phyloP scores from a whole-genome alignment of 2,113 vertebrate species.

The Tragelaphus buxtoni region DNA sequence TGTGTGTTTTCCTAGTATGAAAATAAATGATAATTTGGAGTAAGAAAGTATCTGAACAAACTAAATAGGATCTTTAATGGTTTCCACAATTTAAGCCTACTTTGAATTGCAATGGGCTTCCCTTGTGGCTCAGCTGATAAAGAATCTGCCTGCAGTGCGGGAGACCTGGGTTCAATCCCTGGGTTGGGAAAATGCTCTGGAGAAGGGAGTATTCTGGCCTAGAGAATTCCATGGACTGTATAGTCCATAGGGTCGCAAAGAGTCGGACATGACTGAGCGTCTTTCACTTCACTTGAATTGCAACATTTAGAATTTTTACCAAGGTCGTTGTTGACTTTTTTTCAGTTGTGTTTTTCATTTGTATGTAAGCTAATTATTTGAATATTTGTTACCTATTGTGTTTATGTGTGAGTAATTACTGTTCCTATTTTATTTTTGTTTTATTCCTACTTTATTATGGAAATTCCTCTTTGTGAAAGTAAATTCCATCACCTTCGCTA shows the following conservation, averaged over 20 bases:
- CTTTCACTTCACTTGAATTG: background rate
- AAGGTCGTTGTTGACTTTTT: background rate
- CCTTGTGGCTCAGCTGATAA: background rate
- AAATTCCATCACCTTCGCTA: background rate
- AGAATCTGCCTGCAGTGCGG: background rate
- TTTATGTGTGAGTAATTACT: background rate
- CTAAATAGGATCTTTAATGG: background rate
- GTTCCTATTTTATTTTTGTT: background rate
- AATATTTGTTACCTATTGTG: background rate
- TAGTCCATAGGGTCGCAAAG: background rate
- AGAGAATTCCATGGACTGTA: background rate
- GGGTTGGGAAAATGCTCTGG: background rate
- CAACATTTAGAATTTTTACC: background rate
- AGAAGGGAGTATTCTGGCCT: background rate
- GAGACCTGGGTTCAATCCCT: background rate
- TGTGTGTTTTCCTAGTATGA: background rate
- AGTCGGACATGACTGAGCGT: accelerated
- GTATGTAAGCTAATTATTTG: background rate
- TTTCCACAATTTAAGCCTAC: background rate
- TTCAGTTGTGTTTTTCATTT: background rate
- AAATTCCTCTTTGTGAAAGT: slow-evolving; percentile 7
- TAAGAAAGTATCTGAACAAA: slow-evolving; percentile 5
- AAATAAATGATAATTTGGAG: background rate
- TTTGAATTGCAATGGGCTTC: background rate
- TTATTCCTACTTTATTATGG: background rate